Conservation (phyloP, 2,888 invertebrate species). For the Gymnoscelis rufifasciata region DNA sequence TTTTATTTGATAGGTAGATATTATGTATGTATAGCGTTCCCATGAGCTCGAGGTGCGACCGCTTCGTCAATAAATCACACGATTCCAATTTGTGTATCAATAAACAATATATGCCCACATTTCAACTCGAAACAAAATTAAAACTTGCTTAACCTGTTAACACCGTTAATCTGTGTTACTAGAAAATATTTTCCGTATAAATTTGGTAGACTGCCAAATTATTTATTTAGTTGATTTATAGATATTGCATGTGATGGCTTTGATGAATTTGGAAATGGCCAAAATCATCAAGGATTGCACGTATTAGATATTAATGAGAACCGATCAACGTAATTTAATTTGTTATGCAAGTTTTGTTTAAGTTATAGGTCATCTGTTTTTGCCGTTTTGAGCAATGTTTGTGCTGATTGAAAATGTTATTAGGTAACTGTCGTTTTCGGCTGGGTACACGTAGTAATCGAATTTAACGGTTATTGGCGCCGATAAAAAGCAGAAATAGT, state of each 20-base stretch:
- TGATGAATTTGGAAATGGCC: too few species aligned
- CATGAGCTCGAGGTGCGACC: background rate
- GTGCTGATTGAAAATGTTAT: constrained; percentile 28
- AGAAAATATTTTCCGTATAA: background rate
- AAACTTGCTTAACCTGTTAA: constrained; percentile 31
- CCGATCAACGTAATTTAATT: too few species aligned
- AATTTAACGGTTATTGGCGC: constrained; percentile 67
- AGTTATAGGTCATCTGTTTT: background rate
- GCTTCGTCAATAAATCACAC: constrained; percentile 19
- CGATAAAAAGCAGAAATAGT: constrained; percentile 48
- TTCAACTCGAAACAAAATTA: constrained; percentile 31
- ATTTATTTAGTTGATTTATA: too few species aligned
- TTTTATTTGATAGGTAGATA: too few species aligned
- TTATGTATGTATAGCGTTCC: too few species aligned
- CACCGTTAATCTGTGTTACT: constrained; percentile 30
- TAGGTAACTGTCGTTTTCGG: constrained; percentile 58
- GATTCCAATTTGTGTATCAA: constrained; percentile 19
- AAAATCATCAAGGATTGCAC: too few species aligned
- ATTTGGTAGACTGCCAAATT: background rate
- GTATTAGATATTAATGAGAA: too few species aligned
- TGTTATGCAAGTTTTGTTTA: too few species aligned
- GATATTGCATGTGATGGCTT: too few species aligned
- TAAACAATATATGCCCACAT: constrained; percentile 18
- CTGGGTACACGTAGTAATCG: constrained; percentile 61
- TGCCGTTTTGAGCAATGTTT: constrained; percentile 14